Base-by-base conservation (phyloP, 2,797 vertebrate genomes). In the Lepus oiostolus region DNA sequence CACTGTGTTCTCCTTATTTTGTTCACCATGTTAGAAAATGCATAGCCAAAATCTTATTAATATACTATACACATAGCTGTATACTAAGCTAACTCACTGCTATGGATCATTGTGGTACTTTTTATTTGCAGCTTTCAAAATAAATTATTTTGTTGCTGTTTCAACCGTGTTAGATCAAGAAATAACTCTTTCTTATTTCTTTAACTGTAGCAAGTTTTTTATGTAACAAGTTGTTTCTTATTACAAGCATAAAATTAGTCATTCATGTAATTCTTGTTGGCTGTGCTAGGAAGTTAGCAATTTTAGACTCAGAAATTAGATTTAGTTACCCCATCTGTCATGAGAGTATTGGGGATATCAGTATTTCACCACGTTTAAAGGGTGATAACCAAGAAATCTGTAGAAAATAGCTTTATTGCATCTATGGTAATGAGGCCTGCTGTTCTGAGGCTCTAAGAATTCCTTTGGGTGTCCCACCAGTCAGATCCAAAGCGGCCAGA, bases 361-460 rank as follows among this genome's bases (percentile, higher is more conserved):
- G 90, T 42, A 85, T 97, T 97, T 96, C 96, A 97, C 81, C 91
- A 70, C 94, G 90, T 97, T 75, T 75, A 87, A 88, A 86, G 26
- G 52, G 94, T 62, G 95, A 97, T 96, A 96, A 97, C 95, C 2
- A 47, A 94, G 62, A 84, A 94, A 83, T 85, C 90, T 92, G 72
- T 83, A 95, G 95, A 94, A 97, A 98, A 89, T 67, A 85, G 84
- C 74, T 96, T 88, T 65, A 92, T 96, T 96, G 75, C 84, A 68
- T 92, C 89, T 68, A 92, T 19, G 0, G 4, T 95, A 93, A 96
- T 94, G 95, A 94, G 77, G 75, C 87, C 30, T 68, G 74, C 54
- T 82, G 4, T 74, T 84, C 84, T 52, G 74, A 89, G 96, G 65
- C 87, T n/a, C 63, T 82, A 88, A 81, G 84, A 95, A 93, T 95